A percentile compares a stretch with the other conserved stretches of the same genome.
Conservation (phyloP, 2,888 invertebrate species). For the Lasius platythorax region DNA sequence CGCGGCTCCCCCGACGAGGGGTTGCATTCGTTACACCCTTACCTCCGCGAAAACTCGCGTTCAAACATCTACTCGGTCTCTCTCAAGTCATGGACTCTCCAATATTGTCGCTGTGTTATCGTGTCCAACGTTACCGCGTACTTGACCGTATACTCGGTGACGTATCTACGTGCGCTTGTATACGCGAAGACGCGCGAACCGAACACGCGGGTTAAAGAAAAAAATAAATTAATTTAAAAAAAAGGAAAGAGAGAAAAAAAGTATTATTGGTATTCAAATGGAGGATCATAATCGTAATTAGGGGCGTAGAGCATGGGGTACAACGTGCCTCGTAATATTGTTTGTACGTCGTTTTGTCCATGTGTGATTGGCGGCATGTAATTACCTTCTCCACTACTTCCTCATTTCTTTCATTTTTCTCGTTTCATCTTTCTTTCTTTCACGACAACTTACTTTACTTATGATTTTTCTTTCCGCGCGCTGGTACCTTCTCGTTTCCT, state of each 20-base stretch:
- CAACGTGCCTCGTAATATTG: constrained; percentile 76
- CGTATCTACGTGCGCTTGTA: constrained; percentile 60
- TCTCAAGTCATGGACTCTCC: constrained; percentile 80
- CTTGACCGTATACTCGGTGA: constrained; percentile 69
- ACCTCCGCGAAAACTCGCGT: constrained; percentile 35
- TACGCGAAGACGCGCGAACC: constrained; percentile 58
- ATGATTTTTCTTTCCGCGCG: constrained; percentile 40
- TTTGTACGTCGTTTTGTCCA: constrained; percentile 79
- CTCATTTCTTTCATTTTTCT: constrained; percentile 52
- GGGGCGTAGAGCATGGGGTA: constrained; percentile 78
- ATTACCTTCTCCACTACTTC: constrained; percentile 70
- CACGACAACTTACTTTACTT: constrained; percentile 47
- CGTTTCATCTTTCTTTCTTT: constrained; percentile 47
- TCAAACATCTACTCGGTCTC: constrained; percentile 56
- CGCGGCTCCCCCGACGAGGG: neutral
- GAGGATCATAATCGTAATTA: constrained; percentile 79
- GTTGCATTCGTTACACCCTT: constrained; percentile 3
- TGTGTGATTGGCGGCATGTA: constrained; percentile 78
- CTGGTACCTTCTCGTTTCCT: constrained; percentile 23
- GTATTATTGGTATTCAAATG: constrained; percentile 86
- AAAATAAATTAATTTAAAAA: constrained; percentile 20
- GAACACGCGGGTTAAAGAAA: constrained; percentile 47
- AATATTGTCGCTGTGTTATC: constrained; percentile 79
- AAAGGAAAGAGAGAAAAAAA: constrained; percentile 62
- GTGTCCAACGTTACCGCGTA: constrained; percentile 67